A percentile compares a stretch with the other conserved stretches of the same genome.
These are phyloP conservation scores for Lymantria monacha DNA, from an alignment of 2,888 invertebrate species.

Conservation along the genomic window DNA sequence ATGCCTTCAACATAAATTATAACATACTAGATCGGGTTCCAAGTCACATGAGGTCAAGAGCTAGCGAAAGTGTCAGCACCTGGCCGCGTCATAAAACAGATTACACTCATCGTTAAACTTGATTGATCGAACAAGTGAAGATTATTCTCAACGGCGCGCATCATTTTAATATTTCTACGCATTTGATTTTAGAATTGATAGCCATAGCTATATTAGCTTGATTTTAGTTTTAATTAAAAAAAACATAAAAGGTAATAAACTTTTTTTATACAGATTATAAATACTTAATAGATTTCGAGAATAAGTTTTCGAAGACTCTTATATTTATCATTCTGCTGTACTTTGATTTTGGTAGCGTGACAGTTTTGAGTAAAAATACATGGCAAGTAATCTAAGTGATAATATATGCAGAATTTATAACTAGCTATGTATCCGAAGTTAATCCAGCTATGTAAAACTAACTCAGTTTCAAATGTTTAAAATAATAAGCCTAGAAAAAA, in stretches of 20 bases:
- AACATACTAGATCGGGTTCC: conserved; percentile 22
- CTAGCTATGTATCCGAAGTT: no score
- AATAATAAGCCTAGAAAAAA: neutral
- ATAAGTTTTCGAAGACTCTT: no score
- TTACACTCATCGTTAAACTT: conserved; percentile 1
- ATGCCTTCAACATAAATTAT: conserved; percentile 5
- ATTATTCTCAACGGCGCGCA: neutral
- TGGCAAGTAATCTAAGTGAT: no score
- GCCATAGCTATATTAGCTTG: neutral
- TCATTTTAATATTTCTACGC: neutral
- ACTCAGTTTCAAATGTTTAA: neutral
- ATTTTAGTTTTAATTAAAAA: neutral
- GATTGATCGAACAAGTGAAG: conserved; percentile 1
- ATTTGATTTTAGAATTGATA: neutral
- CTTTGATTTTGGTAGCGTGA: no score
- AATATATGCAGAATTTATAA: no score
- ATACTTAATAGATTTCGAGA: no score
- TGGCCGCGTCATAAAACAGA: conserved; percentile 14
- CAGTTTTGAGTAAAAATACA: no score
- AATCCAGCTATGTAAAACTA: no score
- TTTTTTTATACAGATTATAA: no score
- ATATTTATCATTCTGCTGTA: no score
- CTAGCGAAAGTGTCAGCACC: conserved; percentile 32
- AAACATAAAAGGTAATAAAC: no score
- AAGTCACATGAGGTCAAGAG: conserved; percentile 37